Evolutionary conservation across 1,140 invertebrate genomes (phyloP).

Genomic region (Platyscapa corneri): DNA sequence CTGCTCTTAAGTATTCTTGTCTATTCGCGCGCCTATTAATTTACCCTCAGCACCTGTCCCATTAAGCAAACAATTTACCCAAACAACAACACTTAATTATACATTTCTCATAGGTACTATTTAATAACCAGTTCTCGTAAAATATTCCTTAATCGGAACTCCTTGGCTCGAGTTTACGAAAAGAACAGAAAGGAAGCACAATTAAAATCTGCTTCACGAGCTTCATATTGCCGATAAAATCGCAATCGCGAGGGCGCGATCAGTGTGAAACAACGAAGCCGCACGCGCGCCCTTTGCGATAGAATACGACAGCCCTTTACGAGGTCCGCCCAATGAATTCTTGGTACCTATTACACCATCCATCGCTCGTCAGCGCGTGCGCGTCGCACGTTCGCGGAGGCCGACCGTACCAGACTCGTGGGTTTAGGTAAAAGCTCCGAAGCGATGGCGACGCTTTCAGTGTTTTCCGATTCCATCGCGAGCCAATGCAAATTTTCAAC

Average conservation of each 20-base stretch:
- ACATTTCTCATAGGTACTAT: background rate
- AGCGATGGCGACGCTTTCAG: background rate
- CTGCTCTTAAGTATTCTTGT: background rate
- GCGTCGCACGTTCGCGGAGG: background rate
- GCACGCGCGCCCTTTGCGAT: background rate
- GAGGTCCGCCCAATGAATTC: constrained; percentile 25
- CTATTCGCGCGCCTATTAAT: constrained; percentile 7
- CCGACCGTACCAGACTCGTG: background rate
- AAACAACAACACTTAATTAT: constrained; percentile 9
- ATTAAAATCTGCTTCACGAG: constrained; percentile 27
- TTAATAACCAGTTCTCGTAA: constrained; percentile 28
- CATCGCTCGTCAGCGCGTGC: background rate
- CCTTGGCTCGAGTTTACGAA: background rate
- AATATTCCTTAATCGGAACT: constrained; percentile 33
- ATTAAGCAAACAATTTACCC: constrained; percentile 10
- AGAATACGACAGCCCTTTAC: constrained; percentile 9
- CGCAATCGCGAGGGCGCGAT: constrained; percentile 4
- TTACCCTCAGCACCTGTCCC: constrained; percentile 21
- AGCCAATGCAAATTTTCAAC: no score
- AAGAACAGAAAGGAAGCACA: background rate
- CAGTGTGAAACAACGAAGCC: background rate
- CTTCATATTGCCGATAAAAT: constrained; percentile 28
- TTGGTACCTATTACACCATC: background rate
- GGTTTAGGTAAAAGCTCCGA: background rate
- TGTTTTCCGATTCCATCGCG: constrained; percentile 17